phyloP scores from a whole-genome alignment of 2,113 vertebrate genomes.

The Serinus canaria region DNA sequence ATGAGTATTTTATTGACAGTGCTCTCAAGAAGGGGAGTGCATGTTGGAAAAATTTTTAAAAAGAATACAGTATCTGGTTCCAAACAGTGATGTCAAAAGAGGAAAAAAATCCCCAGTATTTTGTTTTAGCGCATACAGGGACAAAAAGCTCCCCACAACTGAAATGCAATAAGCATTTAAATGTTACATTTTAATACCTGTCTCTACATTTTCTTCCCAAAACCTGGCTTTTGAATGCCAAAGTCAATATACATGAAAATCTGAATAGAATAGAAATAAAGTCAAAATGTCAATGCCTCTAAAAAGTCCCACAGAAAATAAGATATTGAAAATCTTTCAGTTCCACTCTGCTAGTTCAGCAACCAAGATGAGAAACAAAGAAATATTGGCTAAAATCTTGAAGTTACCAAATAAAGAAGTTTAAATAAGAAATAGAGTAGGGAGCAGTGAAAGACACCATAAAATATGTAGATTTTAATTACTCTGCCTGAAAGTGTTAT shows the following conservation, averaged over 20 bases:
- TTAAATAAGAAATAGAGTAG: background rate
- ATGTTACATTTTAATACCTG: background rate
- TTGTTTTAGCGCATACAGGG: background rate
- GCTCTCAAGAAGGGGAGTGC: background rate
- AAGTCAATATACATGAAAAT: background rate
- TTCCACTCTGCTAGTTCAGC: background rate
- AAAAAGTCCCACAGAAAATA: background rate
- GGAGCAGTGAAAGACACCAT: background rate
- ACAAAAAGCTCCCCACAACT: background rate
- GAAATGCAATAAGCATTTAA: background rate
- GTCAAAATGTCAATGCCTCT: background rate
- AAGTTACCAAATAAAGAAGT: background rate
- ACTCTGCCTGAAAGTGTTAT: background rate
- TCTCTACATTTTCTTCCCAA: background rate
- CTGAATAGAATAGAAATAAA: background rate
- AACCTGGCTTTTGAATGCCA: background rate
- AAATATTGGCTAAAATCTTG: background rate
- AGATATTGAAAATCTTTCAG: background rate
- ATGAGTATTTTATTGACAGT: background rate
- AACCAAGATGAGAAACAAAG: background rate
- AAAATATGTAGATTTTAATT: background rate
- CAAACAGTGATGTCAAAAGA: background rate
- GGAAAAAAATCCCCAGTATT: background rate
- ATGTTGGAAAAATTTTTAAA: background rate
- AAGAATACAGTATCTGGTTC: background rate